Percentiles rank a stretch among this genome's conserved stretches.
phyloP scores from a whole-genome alignment of 2,888 invertebrate species.

The Tetropium fuscum region DNA sequence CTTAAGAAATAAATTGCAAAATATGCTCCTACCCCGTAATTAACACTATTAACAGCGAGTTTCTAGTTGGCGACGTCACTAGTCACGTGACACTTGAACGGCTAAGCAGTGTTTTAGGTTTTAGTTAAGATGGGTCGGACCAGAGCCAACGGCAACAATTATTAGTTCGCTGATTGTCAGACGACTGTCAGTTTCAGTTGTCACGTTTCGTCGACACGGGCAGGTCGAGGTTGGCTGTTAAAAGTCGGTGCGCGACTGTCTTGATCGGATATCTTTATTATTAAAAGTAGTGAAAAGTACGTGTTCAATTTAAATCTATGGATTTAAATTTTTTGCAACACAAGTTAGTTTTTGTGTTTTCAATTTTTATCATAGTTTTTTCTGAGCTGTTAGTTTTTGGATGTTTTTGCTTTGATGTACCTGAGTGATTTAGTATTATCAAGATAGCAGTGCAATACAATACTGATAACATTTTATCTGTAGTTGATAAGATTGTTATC shows the following conservation, averaged over 20 bases:
- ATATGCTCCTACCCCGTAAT: background rate
- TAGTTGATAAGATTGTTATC: slow-evolving; percentile 36
- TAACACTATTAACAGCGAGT: slow-evolving; percentile 2
- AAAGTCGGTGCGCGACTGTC: slow-evolving; percentile 36
- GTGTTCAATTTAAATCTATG: slow-evolving; percentile 41
- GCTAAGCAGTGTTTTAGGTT: slow-evolving; percentile 34
- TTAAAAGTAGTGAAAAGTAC: slow-evolving; percentile 32
- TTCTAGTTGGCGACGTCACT: slow-evolving; percentile 39
- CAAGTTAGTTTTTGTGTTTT: slow-evolving; percentile 55
- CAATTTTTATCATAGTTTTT: slow-evolving; percentile 37
- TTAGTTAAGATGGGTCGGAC: slow-evolving; percentile 47
- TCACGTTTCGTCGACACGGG: slow-evolving; percentile 42
- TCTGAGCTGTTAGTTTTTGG: slow-evolving; percentile 18
- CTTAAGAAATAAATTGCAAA: too few relatives aligned
- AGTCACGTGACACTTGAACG: slow-evolving; percentile 38
- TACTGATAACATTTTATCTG: slow-evolving; percentile 41
- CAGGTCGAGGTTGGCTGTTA: slow-evolving; percentile 39
- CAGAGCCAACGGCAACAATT: slow-evolving; percentile 44
- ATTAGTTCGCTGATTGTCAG: slow-evolving; percentile 48
- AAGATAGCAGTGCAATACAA: slow-evolving; percentile 32
- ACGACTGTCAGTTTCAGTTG: slow-evolving; percentile 48
- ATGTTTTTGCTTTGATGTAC: slow-evolving; percentile 1
- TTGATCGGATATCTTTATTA: slow-evolving; percentile 20
- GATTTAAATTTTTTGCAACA: slow-evolving; percentile 56
- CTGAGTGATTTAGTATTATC: slow-evolving; percentile 31